Evolutionary conservation across 2,113 vertebrate genomes (phyloP).

Genomic region (Oxygymnocypris stewartii): DNA sequence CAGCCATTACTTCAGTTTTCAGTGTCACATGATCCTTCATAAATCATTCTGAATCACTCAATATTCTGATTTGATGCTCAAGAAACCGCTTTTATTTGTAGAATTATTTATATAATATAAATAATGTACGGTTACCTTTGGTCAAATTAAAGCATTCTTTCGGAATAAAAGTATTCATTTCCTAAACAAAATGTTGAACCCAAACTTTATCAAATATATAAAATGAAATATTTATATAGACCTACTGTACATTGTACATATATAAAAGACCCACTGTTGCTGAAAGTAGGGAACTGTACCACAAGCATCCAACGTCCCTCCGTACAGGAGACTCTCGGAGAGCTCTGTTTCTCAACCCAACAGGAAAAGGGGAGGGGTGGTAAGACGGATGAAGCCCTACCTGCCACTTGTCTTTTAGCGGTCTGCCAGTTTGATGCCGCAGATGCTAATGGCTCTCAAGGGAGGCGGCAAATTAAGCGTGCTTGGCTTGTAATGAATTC

Average conservation of each 20-base stretch:
- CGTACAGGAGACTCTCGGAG: slow-evolving; percentile 15
- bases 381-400: slow-evolving; percentile 65
- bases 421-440: slow-evolving; percentile 84
- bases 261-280: background rate
- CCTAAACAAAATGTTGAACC: background rate
- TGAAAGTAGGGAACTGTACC: background rate
- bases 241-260: background rate
- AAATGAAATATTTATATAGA: background rate
- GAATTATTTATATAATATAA: background rate
- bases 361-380: slow-evolving; percentile 38
- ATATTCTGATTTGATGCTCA: background rate
- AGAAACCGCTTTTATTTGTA: background rate
- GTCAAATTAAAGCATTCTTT: background rate
- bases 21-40: too few species aligned
- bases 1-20: too few species aligned
- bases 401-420: slow-evolving; percentile 80
- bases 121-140: background rate
- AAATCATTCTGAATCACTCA: background rate
- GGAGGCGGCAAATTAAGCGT: slow-evolving; percentile 88
- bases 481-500: slow-evolving; percentile 90
- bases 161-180: background rate
- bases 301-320: slow-evolving; percentile 10
- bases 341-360: slow-evolving; percentile 42
- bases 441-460: slow-evolving; percentile 88
- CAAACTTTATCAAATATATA: background rate